phyloP scores from a whole-genome alignment of 2,888 invertebrate genomes.

The Limnephilus rhombicus region DNA sequence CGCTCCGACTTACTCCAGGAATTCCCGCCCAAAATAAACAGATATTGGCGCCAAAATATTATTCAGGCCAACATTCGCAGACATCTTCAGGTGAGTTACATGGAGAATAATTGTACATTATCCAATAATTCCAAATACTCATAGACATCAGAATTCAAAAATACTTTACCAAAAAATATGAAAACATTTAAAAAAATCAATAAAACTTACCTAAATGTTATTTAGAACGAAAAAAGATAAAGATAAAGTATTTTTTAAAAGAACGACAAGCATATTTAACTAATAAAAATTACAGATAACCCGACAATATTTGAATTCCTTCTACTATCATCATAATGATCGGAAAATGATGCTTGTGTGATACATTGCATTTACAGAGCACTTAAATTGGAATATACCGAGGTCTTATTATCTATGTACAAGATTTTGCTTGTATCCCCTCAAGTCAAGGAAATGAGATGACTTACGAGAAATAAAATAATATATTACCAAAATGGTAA shows the following conservation, averaged over 20 bases:
- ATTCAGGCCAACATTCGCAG: not conserved
- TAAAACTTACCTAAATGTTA: no score
- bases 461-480: not conserved
- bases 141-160: no score
- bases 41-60: constrained; percentile 42
- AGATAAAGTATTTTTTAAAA: no score
- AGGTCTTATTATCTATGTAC: not conserved
- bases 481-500: not conserved
- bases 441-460: not conserved
- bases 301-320: no score
- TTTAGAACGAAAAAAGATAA: no score
- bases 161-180: not conserved
- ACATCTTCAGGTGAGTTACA: constrained; percentile 27
- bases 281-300: no score
- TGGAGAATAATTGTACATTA: not conserved
- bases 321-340: no score
- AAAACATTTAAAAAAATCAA: no score
- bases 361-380: not conserved
- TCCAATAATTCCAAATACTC: not conserved
- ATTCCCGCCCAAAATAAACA: constrained; percentile 46
- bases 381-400: not conserved
- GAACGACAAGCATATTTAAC: no score
- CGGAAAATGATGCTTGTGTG: no score
- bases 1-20: not conserved
- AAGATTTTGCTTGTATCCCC: not conserved